Conservation (phyloP, 1,140 invertebrate genomes). For the Drosophila nasuta region DNA sequence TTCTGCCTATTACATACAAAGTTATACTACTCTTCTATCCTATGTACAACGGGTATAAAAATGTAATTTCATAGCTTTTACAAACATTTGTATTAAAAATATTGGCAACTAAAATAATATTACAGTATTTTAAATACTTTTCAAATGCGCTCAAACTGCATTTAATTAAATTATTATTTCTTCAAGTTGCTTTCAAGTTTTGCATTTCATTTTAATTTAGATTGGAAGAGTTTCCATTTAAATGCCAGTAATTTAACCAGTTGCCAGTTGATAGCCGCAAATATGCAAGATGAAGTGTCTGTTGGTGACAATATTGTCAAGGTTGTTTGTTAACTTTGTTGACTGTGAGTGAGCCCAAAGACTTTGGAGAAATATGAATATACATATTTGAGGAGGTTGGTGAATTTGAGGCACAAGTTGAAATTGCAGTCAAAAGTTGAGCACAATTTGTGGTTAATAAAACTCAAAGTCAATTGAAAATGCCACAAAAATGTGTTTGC, state of each 20-base stretch:
- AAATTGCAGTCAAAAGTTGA: conserved; percentile 20
- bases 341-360: background rate
- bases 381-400: background rate
- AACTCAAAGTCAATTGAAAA: conserved; percentile 4
- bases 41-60: too few relatives aligned
- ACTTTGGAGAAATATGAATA: conserved; percentile 19
- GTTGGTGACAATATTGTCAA: conserved; percentile 5
- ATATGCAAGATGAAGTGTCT: conserved; percentile 1
- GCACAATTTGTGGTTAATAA: conserved; percentile 30
- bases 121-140: too few relatives aligned
- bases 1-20: too few relatives aligned
- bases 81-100: too few relatives aligned
- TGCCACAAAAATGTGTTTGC: conserved; percentile 7
- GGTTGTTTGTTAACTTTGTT: conserved; percentile 7
- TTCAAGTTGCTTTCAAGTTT: background rate
- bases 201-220: background rate
- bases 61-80: too few relatives aligned
- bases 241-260: background rate
- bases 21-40: too few relatives aligned
- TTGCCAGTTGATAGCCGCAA: conserved; percentile 7
- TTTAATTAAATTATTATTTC: background rate
- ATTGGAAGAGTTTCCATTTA: background rate
- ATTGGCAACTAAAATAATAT: too few relatives aligned
- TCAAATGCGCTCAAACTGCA: too few relatives aligned
- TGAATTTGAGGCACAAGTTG: background rate